A percentile compares a stretch with the other conserved stretches of the same genome.
phyloP scores from a whole-genome alignment of 2,113 vertebrate genomes.

The Tragelaphus strepsiceros region DNA sequence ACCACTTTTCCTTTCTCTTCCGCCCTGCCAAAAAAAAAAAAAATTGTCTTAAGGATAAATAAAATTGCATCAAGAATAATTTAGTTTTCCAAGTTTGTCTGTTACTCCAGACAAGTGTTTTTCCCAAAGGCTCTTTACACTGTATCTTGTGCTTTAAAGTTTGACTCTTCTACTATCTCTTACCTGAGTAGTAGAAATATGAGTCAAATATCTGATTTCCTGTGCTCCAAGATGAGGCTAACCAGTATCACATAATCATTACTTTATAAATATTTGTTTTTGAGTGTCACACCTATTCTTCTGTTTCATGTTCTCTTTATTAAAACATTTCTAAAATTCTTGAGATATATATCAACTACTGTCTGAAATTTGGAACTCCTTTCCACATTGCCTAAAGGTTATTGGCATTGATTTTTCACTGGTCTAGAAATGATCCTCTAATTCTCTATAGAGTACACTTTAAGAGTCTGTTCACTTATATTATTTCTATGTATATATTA shows the following conservation, averaged over 20 bases:
- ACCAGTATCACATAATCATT: too few relatives aligned
- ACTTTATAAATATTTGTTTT: neutral
- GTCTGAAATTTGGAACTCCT: neutral
- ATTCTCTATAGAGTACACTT: neutral
- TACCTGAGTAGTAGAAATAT: neutral
- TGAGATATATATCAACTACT: neutral
- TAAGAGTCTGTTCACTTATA: neutral
- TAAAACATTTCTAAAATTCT: neutral
- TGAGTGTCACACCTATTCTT: neutral
- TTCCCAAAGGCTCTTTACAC: neutral
- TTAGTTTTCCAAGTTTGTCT: neutral
- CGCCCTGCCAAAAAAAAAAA: neutral
- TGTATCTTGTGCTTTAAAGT: neutral
- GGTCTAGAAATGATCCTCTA: neutral
- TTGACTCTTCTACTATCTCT: neutral
- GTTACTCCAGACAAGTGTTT: neutral
- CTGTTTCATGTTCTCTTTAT: neutral
- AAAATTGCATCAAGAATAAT: neutral
- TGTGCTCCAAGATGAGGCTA: neutral
- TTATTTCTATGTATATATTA: neutral
- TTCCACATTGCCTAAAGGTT: neutral
- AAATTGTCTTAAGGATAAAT: neutral
- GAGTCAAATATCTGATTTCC: too few relatives aligned
- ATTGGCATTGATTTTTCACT: neutral
- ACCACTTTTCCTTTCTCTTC: neutral